Conservation (phyloP, 2,797 vertebrate species). For the Xiphorhynchus erythropygius region DNA sequence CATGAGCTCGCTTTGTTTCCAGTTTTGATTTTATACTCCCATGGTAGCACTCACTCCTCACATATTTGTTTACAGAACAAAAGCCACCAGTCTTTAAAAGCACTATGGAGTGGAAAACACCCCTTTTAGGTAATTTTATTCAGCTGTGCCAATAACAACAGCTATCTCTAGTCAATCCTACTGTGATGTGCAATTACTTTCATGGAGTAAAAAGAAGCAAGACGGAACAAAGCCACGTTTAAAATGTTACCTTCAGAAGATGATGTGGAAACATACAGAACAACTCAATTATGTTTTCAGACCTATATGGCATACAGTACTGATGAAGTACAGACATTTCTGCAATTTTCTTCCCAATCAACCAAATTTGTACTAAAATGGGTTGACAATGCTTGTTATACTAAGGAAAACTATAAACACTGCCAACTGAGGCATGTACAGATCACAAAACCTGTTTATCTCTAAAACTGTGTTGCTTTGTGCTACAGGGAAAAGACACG, state of each 20-base stretch:
- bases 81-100: slow-evolving; percentile 56
- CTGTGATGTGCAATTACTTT: slow-evolving; percentile 44
- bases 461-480: not conserved
- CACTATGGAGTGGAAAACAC: slow-evolving; percentile 42
- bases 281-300: slow-evolving; percentile 44
- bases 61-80: slow-evolving; percentile 67
- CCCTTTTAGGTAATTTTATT: slow-evolving; percentile 65
- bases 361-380: slow-evolving; percentile 9
- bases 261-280: slow-evolving; percentile 40
- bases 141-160: slow-evolving; percentile 56
- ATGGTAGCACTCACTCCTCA: slow-evolving; percentile 16
- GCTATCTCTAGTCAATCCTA: slow-evolving; percentile 53
- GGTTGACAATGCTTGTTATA: not conserved
- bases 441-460: slow-evolving; percentile 29
- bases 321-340: slow-evolving; percentile 12
- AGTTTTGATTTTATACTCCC: slow-evolving; percentile 53
- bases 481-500: not conserved
- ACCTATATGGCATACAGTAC: not conserved
- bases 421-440: not conserved
- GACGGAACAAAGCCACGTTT: slow-evolving; percentile 32
- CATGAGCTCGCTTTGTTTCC: slow-evolving; percentile 22
- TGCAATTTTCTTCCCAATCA: slow-evolving; percentile 29
- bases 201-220: slow-evolving; percentile 36
- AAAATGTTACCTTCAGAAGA: slow-evolving; percentile 43
- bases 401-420: slow-evolving; percentile 16